Evolutionary conservation across 2,888 invertebrate species (phyloP).

Genomic region (Torymus aiolomorphi): DNA sequence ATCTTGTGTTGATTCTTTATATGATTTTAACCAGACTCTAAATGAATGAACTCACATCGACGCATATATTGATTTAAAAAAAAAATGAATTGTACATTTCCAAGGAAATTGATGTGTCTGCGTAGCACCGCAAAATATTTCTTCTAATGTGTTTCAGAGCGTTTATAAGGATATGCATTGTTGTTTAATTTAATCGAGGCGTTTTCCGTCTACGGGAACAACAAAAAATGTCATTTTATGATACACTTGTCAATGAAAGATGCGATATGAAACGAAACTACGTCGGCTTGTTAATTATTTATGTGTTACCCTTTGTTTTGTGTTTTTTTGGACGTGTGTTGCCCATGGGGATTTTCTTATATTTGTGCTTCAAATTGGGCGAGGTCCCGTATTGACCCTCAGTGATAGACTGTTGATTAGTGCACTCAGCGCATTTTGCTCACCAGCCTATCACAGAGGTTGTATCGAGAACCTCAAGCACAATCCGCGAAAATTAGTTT

Average conservation of each 20-base stretch:
- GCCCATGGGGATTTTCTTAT: too few relatives aligned
- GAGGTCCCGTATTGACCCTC: too few relatives aligned
- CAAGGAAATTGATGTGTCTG: neutral
- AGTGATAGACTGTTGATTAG: too few relatives aligned
- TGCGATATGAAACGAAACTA: constrained; percentile 32
- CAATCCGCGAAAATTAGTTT: too few relatives aligned
- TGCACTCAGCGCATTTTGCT: too few relatives aligned
- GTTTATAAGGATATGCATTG: constrained; percentile 3
- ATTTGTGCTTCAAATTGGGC: too few relatives aligned
- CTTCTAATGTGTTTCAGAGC: constrained; percentile 21
- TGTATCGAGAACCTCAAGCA: too few relatives aligned
- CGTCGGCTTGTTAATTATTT: constrained; percentile 18
- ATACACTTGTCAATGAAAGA: constrained; percentile 38
- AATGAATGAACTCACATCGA: neutral
- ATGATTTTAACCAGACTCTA: neutral
- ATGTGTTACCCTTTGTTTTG: too few relatives aligned
- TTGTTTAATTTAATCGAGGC: constrained; percentile 25
- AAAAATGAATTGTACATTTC: constrained; percentile 19
- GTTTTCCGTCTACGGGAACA: neutral
- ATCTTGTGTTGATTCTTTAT: constrained; percentile 16
- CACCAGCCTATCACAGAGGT: too few relatives aligned
- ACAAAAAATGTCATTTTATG: constrained; percentile 43
- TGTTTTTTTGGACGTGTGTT: too few relatives aligned
- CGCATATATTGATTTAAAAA: neutral
- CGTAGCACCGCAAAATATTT: neutral